Base-by-base conservation (phyloP, 2,888 invertebrate genomes). In the Eupithecia tripunctaria region DNA sequence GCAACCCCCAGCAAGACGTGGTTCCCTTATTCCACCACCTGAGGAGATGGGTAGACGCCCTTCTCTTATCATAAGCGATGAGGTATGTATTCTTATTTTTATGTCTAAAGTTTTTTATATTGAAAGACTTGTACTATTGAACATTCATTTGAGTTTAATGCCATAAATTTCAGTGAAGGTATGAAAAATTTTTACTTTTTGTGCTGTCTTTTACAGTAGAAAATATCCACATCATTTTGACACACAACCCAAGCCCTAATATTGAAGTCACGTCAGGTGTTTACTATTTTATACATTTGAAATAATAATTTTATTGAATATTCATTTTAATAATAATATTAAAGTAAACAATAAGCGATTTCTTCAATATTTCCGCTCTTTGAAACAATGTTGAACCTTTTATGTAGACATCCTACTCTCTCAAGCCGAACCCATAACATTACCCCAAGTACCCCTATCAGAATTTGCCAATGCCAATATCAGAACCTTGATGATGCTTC, bases 1-100 rank as follows among this genome's bases (percentile, higher is more conserved):
- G 63, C 89, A 86, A 59, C 90, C 87, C 56, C 94, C 94, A 43
- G 89, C 89, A 0, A 89, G 94, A 84, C 95, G 98, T 82, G 98
- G 98, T 74, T 98, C 98, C 68, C 96, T 98, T 75, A 97, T 98
- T 87, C 98, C 98, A 84, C 97, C 97, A 10, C 98, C 98, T 79
- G 98, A 98, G 89, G 97, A 96, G 90, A 96, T 97, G 92, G 97
- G 97, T 85, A 96, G 98, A 85, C 96, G 98, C 83, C 98, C 98
- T 81, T 98, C 98, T 83, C 96, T 98, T 82, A 97, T 98, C 86
- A 98, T 98, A 88, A 97, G 98, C 88, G 98, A 98, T 92, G 98
- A 98, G 98, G 98, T 98, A 97, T 92, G 95, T 94, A 90, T 75
- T 64, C 21, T 71, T 66, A 14, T 68, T 79, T 73, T 70, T 73